Evolutionary conservation across 2,888 invertebrate genomes (phyloP).

Genomic region (Gortyna flavago): DNA sequence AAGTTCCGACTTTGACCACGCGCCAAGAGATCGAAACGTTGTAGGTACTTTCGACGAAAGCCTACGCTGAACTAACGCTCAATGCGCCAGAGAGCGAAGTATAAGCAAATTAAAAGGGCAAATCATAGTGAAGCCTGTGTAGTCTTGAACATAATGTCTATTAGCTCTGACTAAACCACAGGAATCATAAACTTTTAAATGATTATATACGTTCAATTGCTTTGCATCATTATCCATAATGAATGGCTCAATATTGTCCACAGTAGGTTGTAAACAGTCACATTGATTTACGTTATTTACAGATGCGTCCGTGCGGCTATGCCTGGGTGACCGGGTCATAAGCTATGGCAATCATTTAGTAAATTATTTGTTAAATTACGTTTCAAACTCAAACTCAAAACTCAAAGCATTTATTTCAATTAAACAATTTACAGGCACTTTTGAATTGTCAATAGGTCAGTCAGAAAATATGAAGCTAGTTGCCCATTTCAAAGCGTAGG

Average conservation of each 20-base stretch:
- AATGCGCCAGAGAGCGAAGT: constrained; percentile 11
- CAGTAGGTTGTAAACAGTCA: neutral
- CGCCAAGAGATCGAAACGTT: neutral
- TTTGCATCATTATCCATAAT: constrained; percentile 8
- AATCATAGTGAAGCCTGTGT: neutral
- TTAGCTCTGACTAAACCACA: constrained; percentile 13
- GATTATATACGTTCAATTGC: constrained; percentile 16
- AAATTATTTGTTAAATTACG: too few species aligned
- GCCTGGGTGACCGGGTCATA: too few species aligned
- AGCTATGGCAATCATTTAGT: neutral
- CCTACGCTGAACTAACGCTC: neutral
- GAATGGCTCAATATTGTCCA: neutral
- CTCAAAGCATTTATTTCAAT: too few species aligned
- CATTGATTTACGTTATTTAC: constrained; percentile 3
- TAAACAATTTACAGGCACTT: too few species aligned
- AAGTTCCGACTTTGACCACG: neutral
- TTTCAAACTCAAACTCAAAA: too few species aligned
- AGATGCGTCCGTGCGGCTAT: neutral
- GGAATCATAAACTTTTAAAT: constrained; percentile 14
- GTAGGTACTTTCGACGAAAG: constrained; percentile 6
- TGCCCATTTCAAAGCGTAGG: too few species aligned
- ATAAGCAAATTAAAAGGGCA: constrained; percentile 7
- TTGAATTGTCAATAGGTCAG: too few species aligned
- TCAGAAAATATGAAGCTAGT: too few species aligned
- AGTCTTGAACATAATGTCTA: neutral